Evolutionary conservation across 2,888 invertebrate genomes (phyloP).

Genomic region (Hanleya hanleyi): DNA sequence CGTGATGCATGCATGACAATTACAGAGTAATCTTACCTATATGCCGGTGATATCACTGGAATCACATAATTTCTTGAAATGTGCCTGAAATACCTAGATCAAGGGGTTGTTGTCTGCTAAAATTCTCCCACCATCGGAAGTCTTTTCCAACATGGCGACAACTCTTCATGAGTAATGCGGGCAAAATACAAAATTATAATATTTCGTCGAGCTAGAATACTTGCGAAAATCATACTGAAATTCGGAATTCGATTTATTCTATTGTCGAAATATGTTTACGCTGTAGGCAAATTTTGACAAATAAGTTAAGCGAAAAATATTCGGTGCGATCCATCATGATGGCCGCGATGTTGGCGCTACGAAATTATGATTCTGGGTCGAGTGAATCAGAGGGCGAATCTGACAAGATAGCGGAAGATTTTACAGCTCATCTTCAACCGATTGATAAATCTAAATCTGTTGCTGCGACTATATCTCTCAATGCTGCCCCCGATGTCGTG

Average conservation of each 20-base stretch:
- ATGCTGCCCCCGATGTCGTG: constrained; percentile 88
- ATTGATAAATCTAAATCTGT: constrained; percentile 47
- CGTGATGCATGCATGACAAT: neutral
- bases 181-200: too few species aligned
- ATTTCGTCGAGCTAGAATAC: too few species aligned
- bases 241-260: too few species aligned
- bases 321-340: constrained; percentile 34
- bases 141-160: constrained; percentile 2
- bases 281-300: too few species aligned
- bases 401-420: constrained; percentile 40
- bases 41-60: neutral
- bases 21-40: neutral
- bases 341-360: constrained; percentile 76
- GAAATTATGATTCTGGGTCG: constrained; percentile 84
- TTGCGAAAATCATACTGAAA: too few species aligned
- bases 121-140: neutral
- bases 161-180: too few species aligned
- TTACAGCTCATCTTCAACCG: constrained; percentile 62
- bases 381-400: constrained; percentile 79
- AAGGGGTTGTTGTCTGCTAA: neutral
- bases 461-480: constrained; percentile 75
- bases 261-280: too few species aligned
- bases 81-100: neutral
- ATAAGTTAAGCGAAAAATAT: too few species aligned
- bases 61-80: neutral